Evolutionary conservation across 2,888 invertebrate genomes (phyloP), one percentile per base, ranked within the genome.

Genomic region (Troides aeacus): DNA sequence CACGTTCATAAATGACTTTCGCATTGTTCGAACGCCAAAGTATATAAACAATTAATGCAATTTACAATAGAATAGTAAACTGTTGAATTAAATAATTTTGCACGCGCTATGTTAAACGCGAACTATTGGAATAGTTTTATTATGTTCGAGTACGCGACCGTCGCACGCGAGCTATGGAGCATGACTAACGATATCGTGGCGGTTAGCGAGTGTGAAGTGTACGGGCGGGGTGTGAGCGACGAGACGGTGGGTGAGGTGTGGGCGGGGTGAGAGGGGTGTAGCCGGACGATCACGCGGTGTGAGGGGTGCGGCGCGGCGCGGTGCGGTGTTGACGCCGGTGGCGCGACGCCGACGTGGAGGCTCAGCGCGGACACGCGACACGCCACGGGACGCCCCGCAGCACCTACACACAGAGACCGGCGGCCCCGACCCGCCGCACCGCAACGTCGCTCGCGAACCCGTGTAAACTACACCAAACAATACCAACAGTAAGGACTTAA

Each of bases 261-360:
- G 39, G 39, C 21, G 21, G 21, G 0, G 21, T 21, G 39, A 8
- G 39, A 10, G 39, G 39, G 7, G 10, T 7, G 39, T 39, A 10
- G 8, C 42, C n/a, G 73, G 79, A 79, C 81, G 80, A 80, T 81
- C 79, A 8, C 8, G 1, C 8, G 39, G 83, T 80, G 82, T 81
- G 80, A 74, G 78, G 82, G 68, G 71, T 58, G 56, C 36, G 68
- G 62, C 71, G 73, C 73, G 74, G 75, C 64, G 73, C 70, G 73
- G 10, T 5, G 36, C 0, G 39, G 10, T 7, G 39, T 39, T 1
- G 39, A 39, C 72, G 76, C 68, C 69, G 79, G 89, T 89, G 90
- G 90, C 90, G 90, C 88, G 90, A 88, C 89, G 90, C 80, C 90
- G 88, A 91, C 92, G 92, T 92, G 92, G 92, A 92, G 88, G 89